Conservation (phyloP, 2,113 vertebrate genomes). For the Vicugna pacos region DNA sequence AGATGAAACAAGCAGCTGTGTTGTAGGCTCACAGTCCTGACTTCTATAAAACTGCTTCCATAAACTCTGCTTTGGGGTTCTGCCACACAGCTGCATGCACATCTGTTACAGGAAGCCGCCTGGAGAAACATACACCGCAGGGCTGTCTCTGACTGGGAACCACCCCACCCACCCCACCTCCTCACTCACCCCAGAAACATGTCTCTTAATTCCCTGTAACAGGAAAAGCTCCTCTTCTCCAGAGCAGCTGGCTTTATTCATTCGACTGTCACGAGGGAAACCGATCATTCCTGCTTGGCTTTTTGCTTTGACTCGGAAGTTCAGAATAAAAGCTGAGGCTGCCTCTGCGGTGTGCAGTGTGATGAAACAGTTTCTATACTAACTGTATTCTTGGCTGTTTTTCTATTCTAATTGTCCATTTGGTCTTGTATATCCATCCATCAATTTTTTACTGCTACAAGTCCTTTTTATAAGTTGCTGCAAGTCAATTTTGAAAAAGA, state of each 20-base stretch:
- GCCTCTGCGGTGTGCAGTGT: neutral
- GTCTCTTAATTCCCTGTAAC: neutral
- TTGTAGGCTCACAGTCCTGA: neutral
- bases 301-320: neutral
- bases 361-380: neutral
- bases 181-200: neutral
- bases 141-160: neutral
- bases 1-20: neutral
- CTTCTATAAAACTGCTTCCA: neutral
- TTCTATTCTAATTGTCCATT: neutral
- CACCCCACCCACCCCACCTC: neutral
- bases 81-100: neutral
- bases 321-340: neutral
- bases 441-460: neutral
- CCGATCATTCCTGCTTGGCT: neutral
- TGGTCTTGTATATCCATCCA: neutral
- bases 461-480: neutral
- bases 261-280: neutral
- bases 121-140: neutral
- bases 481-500: neutral
- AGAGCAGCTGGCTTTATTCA: neutral
- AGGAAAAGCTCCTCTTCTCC: neutral
- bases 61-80: neutral
- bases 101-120: neutral
- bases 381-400: neutral